Base-by-base conservation (phyloP, 2,888 invertebrate species). In the Acleris holmiana region DNA sequence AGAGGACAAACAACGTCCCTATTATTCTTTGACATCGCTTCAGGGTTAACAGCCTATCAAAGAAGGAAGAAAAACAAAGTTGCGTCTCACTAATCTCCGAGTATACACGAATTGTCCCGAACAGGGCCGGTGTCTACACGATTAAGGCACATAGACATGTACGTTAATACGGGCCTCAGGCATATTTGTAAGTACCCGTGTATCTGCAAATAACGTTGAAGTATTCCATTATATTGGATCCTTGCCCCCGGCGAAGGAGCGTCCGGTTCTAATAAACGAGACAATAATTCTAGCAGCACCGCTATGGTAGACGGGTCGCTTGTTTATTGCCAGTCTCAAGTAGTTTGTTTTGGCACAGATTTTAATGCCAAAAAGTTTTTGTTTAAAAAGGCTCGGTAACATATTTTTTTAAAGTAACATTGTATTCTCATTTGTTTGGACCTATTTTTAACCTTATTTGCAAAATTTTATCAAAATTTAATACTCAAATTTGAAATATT, bases 151-250 rank as follows among this genome's bases (percentile, higher is more conserved):
- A 75, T 77, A 73, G 74, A 73, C 78, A 80, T 49, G 35, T 47
- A 86, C 84, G 85, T 84, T 89, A 89, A 89, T 88, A 88, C 84
- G 69, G 68, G 82, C 91, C 85, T 66, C 74, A 61, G 88, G 91
- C 90, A 74, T 73, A 80, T 82, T 83, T 77, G 84, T 85, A 88
- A 85, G 85, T 86, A 86, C 80, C 84, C 82, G 77, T 86, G 88
- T 88, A 84, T 88, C 87, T 84, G 88, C 89, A 91, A 91, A 91
- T 91, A 92, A 88, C 84, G 83, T 83, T 86, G 84, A 90, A 91
- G 89, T 91, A 91, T 92, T 91, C 88, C 87, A 91, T 91, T 91
- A 91, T 91, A 90, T 90, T 84, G 85, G 87, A 91, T 88, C 91
- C 91, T 87, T 75, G 88, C 91, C 89, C 71, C 68, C 69, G 91